phyloP scores from a whole-genome alignment of 2,888 invertebrate genomes.

The Xanthorhoe spadicearia region DNA sequence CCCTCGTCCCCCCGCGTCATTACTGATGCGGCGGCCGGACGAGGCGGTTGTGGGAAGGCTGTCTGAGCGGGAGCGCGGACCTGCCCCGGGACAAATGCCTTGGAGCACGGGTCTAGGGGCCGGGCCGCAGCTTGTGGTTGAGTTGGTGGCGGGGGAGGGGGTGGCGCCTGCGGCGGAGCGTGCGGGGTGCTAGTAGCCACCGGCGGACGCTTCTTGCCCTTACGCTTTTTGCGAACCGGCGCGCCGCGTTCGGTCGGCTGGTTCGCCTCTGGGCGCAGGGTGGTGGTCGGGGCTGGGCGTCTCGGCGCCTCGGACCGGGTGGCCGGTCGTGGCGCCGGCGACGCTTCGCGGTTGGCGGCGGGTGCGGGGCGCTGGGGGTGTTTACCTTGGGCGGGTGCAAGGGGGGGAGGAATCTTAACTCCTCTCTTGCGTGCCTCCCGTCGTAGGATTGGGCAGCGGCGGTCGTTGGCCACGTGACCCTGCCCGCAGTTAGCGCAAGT shows the following conservation, averaged over 20 bases:
- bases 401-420: background rate
- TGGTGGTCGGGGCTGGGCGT: background rate
- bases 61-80: too few relatives aligned
- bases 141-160: background rate
- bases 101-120: background rate
- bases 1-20: too few relatives aligned
- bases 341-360: background rate
- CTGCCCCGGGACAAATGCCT: background rate
- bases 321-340: background rate
- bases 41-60: background rate
- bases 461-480: slow-evolving; percentile 29
- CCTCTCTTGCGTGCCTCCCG: slow-evolving; percentile 21
- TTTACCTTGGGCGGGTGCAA: background rate
- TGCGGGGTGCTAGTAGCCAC: background rate
- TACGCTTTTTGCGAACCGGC: background rate
- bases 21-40: too few relatives aligned
- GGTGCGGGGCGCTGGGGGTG: background rate
- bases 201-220: background rate
- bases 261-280: background rate
- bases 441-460: slow-evolving; percentile 3
- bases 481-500: slow-evolving; percentile 36
- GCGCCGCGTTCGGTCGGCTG: background rate
- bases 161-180: background rate
- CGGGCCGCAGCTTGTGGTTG: background rate
- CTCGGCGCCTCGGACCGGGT: background rate